These are phyloP conservation scores for Zaprionus lineosus DNA, from an alignment of 2,888 invertebrate genomes.

Conservation along the genomic window DNA sequence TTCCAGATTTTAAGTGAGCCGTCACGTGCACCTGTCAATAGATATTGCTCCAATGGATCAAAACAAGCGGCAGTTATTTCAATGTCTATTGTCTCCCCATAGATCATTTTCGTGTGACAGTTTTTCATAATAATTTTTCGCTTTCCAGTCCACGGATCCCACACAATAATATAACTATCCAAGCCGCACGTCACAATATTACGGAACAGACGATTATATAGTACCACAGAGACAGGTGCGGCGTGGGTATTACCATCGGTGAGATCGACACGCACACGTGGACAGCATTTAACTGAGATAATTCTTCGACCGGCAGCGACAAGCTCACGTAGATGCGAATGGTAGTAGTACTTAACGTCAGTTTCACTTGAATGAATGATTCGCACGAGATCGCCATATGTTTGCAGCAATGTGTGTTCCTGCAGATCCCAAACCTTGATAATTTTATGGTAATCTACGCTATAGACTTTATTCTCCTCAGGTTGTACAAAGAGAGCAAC, in stretches of 20 bases:
- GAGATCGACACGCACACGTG: slow-evolving; percentile 86
- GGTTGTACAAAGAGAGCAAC: slow-evolving; percentile 87
- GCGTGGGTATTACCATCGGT: slow-evolving; percentile 90
- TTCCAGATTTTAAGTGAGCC: slow-evolving; percentile 92
- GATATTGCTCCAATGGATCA: slow-evolving; percentile 88
- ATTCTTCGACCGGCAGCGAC: slow-evolving; percentile 87
- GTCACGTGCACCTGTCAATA: slow-evolving; percentile 90
- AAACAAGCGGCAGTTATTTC: slow-evolving; percentile 83
- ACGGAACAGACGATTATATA: slow-evolving; percentile 90
- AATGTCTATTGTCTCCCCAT: slow-evolving; percentile 85
- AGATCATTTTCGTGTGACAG: slow-evolving; percentile 87
- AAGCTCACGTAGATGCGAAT: slow-evolving; percentile 86
- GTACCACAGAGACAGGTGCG: slow-evolving; percentile 87
- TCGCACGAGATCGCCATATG: slow-evolving; percentile 86
- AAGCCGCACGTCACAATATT: slow-evolving; percentile 89
- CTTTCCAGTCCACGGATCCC: slow-evolving; percentile 89
- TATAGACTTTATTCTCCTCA: slow-evolving; percentile 87
- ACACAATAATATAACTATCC: slow-evolving; percentile 91
- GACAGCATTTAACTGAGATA: slow-evolving; percentile 86
- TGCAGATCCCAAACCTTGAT: slow-evolving; percentile 91
- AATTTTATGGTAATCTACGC: slow-evolving; percentile 87
- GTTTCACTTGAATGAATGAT: slow-evolving; percentile 86
- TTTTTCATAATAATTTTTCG: slow-evolving; percentile 87
- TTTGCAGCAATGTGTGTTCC: slow-evolving; percentile 87
- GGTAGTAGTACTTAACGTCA: slow-evolving; percentile 86